Base-by-base conservation (phyloP, 92 coral and sea anemone genomes). In the Diadumene lineata region DNA sequence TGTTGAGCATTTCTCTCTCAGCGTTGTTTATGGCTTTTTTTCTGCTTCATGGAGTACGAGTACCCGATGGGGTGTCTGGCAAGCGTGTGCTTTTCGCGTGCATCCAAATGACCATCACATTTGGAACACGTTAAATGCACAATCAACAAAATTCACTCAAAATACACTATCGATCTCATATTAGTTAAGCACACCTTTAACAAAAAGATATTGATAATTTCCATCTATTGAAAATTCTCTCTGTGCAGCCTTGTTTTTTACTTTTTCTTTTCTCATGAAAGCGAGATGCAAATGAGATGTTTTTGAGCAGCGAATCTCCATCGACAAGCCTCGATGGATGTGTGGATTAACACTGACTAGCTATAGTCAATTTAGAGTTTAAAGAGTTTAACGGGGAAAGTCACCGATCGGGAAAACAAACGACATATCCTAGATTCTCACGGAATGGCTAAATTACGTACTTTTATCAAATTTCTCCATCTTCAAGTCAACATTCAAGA, bases 11-110 rank as follows among this genome's bases (percentile, higher is more conserved):
- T 77, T 67, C 48, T n/a, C n/a, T 38, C 23, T 31, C 25, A 57
- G 82, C 82, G 82, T 78, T 78, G 82, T 78, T 78, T 78, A 78
- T 66, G 34, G 68, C 68, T 67, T 78, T 78, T 17, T 43, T 68
- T 68, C 74, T 68, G 66, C 75, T 78, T 67, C 64, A n/a, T 11
- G 26, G 33, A 76, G 34, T 64, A 28, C 33, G 43, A 31, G 21
- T 23, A 50, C 82, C 38, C 75, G 28, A 53, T 55, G 81, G 82
- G 82, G 82, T 33, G 75, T 34, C 68, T 13, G 21, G 15, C 29
- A 38, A 68, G 82, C 82, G 82, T 78, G 82, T 31, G 69, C n/a
- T 25, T 24, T 62, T 78, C 82, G 82, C 82, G 74, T 78, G 82
- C 72, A 56, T 29, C 66, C 6, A 72, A 56, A 72, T 72, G 76